phyloP scores from a whole-genome alignment of 2,888 invertebrate species.

The Gymnoscelis rufifasciata region DNA sequence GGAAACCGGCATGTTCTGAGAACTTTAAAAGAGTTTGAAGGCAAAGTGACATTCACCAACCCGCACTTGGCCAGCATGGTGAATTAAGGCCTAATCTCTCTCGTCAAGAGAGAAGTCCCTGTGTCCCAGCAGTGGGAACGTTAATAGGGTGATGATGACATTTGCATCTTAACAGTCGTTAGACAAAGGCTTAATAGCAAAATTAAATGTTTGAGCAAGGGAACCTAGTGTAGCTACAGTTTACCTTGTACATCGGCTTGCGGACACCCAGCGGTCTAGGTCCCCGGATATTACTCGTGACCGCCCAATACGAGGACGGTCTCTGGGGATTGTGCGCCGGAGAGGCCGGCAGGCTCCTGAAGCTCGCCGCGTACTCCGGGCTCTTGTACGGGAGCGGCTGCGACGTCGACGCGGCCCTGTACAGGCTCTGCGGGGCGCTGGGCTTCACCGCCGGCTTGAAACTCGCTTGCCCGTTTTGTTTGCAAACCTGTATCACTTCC shows the following conservation, averaged over 20 bases:
- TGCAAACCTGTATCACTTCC: neutral
- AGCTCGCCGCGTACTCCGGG: neutral
- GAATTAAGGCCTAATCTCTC: no score
- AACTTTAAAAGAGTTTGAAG: no score
- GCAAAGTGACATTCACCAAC: no score
- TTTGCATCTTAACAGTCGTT: no score
- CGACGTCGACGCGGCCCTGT: neutral
- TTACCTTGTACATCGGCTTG: conserved; percentile 36
- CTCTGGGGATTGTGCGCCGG: conserved; percentile 8
- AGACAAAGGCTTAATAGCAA: no score
- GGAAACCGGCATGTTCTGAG: no score
- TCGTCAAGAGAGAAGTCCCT: no score
- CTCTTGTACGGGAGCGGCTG: neutral
- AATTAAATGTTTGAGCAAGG: no score
- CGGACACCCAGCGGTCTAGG: conserved; percentile 25
- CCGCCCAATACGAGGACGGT: neutral
- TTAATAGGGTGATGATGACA: no score
- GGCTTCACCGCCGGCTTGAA: neutral
- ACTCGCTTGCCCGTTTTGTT: neutral
- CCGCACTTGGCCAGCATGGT: no score
- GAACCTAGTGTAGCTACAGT: no score
- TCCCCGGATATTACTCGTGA: conserved; percentile 2
- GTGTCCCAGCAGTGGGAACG: no score
- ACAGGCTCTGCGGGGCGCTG: neutral
- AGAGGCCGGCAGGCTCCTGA: conserved; percentile 10